Evolutionary conservation across 2,888 invertebrate species (phyloP).

Genomic region (Lithophane socia): DNA sequence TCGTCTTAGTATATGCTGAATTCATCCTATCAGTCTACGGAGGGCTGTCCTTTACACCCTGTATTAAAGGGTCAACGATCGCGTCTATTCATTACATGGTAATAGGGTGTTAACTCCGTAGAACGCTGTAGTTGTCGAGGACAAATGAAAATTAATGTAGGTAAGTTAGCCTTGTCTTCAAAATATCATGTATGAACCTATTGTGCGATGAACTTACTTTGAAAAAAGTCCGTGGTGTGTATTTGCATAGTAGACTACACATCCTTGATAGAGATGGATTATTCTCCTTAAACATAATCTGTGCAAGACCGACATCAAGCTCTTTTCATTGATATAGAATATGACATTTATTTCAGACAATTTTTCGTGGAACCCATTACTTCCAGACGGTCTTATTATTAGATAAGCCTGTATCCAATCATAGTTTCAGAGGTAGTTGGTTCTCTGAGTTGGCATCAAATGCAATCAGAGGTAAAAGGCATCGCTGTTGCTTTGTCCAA

Average conservation of each 20-base stretch:
- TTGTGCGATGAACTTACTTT: neutral
- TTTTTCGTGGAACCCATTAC: constrained; percentile 37
- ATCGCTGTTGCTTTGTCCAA: constrained; percentile 34
- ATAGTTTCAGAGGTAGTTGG: constrained; percentile 6
- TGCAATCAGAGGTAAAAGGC: constrained; percentile 52
- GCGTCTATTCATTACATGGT: neutral
- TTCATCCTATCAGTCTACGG: too few species aligned
- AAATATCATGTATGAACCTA: neutral
- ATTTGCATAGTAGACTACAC: too few species aligned
- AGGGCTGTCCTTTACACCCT: too few species aligned
- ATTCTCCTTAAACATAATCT: constrained; percentile 10
- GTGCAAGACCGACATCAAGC: neutral
- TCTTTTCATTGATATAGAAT: constrained; percentile 8
- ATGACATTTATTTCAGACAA: constrained; percentile 18
- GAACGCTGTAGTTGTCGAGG: neutral
- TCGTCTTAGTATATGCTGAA: too few species aligned
- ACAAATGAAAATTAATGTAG: neutral
- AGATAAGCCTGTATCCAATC: constrained; percentile 22
- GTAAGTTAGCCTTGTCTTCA: neutral
- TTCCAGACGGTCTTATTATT: constrained; percentile 24
- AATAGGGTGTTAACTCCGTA: neutral
- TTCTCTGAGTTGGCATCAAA: constrained; percentile 31
- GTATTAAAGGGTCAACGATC: neutral
- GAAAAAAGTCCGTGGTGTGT: too few species aligned
- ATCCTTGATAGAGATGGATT: neutral